Conservation (phyloP, 2,888 invertebrate genomes). For the Petrophora chlorosata region DNA sequence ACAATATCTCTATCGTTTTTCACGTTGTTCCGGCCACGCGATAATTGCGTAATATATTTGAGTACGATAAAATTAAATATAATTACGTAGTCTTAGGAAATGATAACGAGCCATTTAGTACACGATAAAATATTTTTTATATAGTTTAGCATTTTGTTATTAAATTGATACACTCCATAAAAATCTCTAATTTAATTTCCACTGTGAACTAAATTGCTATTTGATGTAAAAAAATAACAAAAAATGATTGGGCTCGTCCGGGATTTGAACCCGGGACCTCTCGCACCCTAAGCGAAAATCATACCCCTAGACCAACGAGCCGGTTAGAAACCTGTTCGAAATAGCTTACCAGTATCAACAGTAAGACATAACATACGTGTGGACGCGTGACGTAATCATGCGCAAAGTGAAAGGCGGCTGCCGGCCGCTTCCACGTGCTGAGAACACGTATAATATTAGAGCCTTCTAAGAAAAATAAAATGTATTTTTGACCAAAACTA, state of each 20-base stretch:
- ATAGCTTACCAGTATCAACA: slow-evolving; percentile 20
- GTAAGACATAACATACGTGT: not conserved
- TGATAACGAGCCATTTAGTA: too few species aligned
- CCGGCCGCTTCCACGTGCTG: not conserved
- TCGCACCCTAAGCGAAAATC: slow-evolving; percentile 84
- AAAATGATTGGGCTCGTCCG: slow-evolving; percentile 77
- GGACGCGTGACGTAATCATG: slow-evolving; percentile 19
- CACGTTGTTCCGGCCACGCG: too few species aligned
- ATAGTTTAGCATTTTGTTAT: too few species aligned
- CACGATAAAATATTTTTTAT: too few species aligned
- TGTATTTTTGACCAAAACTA: not conserved
- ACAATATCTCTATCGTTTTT: too few species aligned
- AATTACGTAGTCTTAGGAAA: too few species aligned
- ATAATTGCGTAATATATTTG: too few species aligned
- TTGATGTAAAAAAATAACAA: not conserved
- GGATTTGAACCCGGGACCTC: slow-evolving; percentile 85
- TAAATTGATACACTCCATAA: too few species aligned
- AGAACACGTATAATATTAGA: too few species aligned
- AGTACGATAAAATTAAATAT: too few species aligned
- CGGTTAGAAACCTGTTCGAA: slow-evolving; percentile 33
- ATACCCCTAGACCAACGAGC: slow-evolving; percentile 85
- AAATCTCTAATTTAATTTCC: too few species aligned
- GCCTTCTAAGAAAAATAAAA: not conserved
- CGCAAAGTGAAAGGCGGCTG: slow-evolving; percentile 45
- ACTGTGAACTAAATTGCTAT: too few species aligned